phyloP scores from a whole-genome alignment of 2,113 vertebrate species.

The Macaca nemestrina region DNA sequence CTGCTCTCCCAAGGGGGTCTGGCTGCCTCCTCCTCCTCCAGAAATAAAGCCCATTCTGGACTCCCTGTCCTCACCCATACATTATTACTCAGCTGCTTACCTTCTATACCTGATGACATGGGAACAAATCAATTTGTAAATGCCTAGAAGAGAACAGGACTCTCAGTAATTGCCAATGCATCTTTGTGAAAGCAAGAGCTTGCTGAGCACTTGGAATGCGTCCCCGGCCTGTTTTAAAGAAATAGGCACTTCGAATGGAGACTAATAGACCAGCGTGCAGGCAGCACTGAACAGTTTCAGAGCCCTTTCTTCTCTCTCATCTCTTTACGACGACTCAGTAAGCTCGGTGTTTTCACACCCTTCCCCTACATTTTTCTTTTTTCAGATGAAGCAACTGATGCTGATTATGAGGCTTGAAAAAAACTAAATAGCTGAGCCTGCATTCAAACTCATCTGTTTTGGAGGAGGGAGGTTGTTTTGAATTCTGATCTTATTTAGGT shows the following conservation, averaged over 20 bases:
- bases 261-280: not conserved
- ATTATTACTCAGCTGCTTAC: not conserved
- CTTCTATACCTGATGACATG: constrained; percentile 35
- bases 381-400: not conserved
- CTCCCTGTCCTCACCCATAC: not conserved
- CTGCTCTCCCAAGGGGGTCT: not conserved
- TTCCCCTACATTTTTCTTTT: not conserved
- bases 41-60: not conserved
- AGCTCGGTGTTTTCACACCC: not conserved
- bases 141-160: not conserved
- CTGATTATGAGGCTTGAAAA: not conserved
- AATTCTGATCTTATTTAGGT: not conserved
- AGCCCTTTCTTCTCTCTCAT: not conserved
- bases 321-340: not conserved
- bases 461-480: not conserved
- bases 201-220: constrained; percentile 26
- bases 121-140: constrained; percentile 65
- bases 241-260: not conserved
- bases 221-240: not conserved
- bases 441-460: not conserved
- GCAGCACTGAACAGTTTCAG: not conserved
- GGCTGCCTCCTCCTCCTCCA: not conserved
- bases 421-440: not conserved
- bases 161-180: constrained; percentile 29
- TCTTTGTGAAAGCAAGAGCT: constrained; percentile 46